Percentiles rank a stretch among this genome's conserved stretches.
Conservation (phyloP, 2,888 invertebrate genomes). For the Augiades crinisus region DNA sequence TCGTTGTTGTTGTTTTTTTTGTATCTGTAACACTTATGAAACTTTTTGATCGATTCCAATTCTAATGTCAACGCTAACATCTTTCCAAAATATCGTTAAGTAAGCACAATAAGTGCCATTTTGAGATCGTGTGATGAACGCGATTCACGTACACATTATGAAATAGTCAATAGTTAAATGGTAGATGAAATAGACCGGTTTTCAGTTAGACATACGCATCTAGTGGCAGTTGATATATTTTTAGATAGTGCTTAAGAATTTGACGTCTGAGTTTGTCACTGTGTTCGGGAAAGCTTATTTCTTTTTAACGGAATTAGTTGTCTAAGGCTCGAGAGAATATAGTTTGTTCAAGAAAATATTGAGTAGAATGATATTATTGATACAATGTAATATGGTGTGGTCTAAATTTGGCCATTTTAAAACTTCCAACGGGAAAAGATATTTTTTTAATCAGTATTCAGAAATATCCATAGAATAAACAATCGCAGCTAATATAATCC, state of each 20-base stretch:
- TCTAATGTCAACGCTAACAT: slow-evolving; percentile 20
- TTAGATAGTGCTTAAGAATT: slow-evolving; percentile 69
- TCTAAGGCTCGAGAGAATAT: too few relatives aligned
- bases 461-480: too few relatives aligned
- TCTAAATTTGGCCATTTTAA: too few relatives aligned
- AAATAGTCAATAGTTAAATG: slow-evolving; percentile 74
- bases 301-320: too few relatives aligned
- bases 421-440: too few relatives aligned
- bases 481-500: too few relatives aligned
- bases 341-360: too few relatives aligned
- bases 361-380: too few relatives aligned
- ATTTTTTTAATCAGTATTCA: too few relatives aligned
- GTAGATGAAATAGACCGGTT: slow-evolving; percentile 77
- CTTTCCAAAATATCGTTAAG: slow-evolving; percentile 18
- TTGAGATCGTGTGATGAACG: slow-evolving; percentile 14
- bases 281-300: slow-evolving; percentile 28
- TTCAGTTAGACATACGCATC: slow-evolving; percentile 76
- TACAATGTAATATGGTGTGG: too few relatives aligned
- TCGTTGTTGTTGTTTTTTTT: too few relatives aligned
- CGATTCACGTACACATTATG: slow-evolving; percentile 40
- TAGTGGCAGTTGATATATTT: slow-evolving; percentile 69
- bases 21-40: slow-evolving; percentile 19
- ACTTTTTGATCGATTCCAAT: background rate
- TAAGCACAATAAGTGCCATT: slow-evolving; percentile 58
- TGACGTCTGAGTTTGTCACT: slow-evolving; percentile 58